These are phyloP conservation scores for Thalassaphorura encarpata DNA, from an alignment of 1,140 invertebrate species.

Conservation along the genomic window DNA sequence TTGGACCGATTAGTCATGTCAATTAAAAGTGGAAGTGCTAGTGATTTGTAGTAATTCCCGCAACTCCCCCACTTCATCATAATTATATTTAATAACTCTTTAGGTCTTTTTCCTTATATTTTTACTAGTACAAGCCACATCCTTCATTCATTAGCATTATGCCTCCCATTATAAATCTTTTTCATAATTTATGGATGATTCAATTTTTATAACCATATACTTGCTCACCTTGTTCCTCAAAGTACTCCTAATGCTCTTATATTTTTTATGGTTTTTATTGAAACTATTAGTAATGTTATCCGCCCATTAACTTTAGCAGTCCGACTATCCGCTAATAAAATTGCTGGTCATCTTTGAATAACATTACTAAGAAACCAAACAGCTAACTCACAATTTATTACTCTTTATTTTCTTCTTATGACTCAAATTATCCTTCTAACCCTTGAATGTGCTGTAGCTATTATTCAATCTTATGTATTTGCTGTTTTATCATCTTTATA, in stretches of 20 bases:
- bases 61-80: no score
- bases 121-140: slow-evolving; percentile 52
- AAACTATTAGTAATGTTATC: slow-evolving; percentile 43
- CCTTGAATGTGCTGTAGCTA: slow-evolving; percentile 42
- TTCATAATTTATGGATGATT: slow-evolving; percentile 44
- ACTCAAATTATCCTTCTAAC: slow-evolving; percentile 44
- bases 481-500: slow-evolving; percentile 43
- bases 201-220: slow-evolving; percentile 43
- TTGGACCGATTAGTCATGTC: no score
- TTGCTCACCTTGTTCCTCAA: slow-evolving; percentile 50
- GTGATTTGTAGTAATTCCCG: no score
- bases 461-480: slow-evolving; percentile 50
- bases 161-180: slow-evolving; percentile 48
- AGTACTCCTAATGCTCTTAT: slow-evolving; percentile 46
- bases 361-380: slow-evolving; percentile 44
- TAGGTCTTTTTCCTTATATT: slow-evolving; percentile 55
- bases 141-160: slow-evolving; percentile 44
- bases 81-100: slow-evolving; percentile 48
- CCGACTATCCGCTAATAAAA: slow-evolving; percentile 56
- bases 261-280: slow-evolving; percentile 41
- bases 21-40: no score
- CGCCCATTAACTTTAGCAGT: slow-evolving; percentile 51
- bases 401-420: slow-evolving; percentile 38
- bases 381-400: slow-evolving; percentile 19
- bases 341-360: slow-evolving; percentile 52